Conservation (phyloP, 2,888 invertebrate species). For the Acanthosepion esculentum region DNA sequence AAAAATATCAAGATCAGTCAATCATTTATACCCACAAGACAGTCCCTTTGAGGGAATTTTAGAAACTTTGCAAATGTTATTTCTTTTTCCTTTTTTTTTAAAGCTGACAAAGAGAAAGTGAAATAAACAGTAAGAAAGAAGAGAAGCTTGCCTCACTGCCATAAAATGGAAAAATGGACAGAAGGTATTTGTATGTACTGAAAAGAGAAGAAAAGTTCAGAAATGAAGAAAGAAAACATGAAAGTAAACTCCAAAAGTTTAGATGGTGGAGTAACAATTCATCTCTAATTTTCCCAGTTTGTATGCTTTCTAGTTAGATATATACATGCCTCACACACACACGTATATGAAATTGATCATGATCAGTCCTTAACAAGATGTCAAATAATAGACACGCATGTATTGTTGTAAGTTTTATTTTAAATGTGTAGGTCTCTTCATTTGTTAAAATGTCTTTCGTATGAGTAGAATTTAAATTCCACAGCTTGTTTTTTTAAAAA, state of each 20-base stretch:
- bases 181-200: not conserved
- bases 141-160: not conserved
- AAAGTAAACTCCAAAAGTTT: no score
- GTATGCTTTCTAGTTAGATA: not conserved
- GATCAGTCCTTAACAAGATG: not conserved
- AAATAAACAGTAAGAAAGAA: not conserved
- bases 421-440: not conserved
- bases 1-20: not conserved
- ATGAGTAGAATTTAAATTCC: not conserved
- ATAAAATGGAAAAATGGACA: not conserved
- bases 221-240: not conserved
- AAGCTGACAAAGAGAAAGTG: not conserved
- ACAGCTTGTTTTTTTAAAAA: not conserved
- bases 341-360: not conserved
- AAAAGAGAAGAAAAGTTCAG: not conserved
- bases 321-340: not conserved
- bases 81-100: not conserved
- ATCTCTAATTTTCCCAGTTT: not conserved
- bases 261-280: not conserved
- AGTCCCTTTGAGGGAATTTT: not conserved
- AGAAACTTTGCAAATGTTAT: not conserved
- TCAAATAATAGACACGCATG: conserved; percentile 25
- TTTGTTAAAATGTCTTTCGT: not conserved
- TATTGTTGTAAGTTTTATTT: conserved; percentile 1
- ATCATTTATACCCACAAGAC: not conserved